Conservation (phyloP, 2,113 vertebrate genomes). For the Sebastes schlegelii region DNA sequence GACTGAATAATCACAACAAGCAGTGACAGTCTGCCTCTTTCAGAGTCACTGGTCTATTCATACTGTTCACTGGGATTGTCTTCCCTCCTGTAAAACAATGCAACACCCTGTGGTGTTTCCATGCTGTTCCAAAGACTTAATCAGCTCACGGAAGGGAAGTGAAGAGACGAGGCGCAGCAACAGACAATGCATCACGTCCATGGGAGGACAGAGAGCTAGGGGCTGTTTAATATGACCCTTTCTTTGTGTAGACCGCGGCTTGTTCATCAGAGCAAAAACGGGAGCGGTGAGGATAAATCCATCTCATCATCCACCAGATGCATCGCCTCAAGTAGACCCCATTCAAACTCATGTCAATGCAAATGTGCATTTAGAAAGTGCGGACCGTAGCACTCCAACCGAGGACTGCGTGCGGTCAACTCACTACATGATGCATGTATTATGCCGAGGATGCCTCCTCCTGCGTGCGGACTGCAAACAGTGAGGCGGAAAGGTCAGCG, state of each 20-base stretch:
- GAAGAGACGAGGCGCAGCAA: conserved; percentile 62
- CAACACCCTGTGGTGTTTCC: conserved; percentile 59
- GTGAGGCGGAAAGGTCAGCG: conserved; percentile 58
- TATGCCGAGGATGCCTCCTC: conserved; percentile 35
- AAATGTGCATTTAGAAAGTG: conserved; percentile 46
- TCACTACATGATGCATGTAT: conserved; percentile 41
- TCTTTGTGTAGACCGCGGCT: conserved; percentile 43
- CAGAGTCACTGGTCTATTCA: conserved; percentile 53
- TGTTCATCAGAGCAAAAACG: conserved; percentile 61
- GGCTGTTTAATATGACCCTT: conserved; percentile 67
- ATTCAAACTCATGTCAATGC: conserved; percentile 57
- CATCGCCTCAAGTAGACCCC: conserved; percentile 50
- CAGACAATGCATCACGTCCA: conserved; percentile 67
- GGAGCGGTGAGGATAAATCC: conserved; percentile 51
- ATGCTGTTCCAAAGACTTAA: conserved; percentile 65
- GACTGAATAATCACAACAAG: conserved; percentile 44
- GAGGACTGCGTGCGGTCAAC: conserved; percentile 9
- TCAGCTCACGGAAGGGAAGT: conserved; percentile 53
- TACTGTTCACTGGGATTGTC: conserved; percentile 51
- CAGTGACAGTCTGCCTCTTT: conserved; percentile 39
- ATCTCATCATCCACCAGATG: conserved; percentile 70
- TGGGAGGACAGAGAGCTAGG: conserved; percentile 51
- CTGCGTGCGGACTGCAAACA: conserved; percentile 29
- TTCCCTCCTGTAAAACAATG: conserved; percentile 54
- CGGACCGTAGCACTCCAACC: background rate